These are phyloP conservation scores for Rhorus exstirpatorius DNA, from an alignment of 2,888 invertebrate species.

Conservation along the genomic window DNA sequence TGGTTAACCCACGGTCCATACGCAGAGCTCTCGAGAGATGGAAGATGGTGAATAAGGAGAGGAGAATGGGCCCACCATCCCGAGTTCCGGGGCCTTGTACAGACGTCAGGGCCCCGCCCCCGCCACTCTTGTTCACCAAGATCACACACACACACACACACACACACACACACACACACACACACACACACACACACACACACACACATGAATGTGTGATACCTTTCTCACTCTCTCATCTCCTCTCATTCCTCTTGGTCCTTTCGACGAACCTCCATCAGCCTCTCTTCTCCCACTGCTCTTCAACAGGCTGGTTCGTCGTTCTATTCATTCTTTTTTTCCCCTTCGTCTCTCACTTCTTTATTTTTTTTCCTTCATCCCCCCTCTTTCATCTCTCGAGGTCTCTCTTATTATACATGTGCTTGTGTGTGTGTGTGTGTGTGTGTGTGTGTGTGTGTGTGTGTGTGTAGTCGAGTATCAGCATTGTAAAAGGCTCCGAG, in stretches of 20 bases:
- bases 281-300: constrained; percentile 72
- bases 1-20: constrained; percentile 76
- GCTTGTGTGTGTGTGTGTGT: no score
- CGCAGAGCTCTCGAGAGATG: constrained; percentile 75
- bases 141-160: constrained; percentile 34
- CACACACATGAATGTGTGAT: constrained; percentile 70
- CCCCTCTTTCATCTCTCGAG: constrained; percentile 68
- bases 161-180: constrained; percentile 73
- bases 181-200: constrained; percentile 70
- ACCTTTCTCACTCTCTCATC: no score
- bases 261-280: constrained; percentile 75
- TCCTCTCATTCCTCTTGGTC: constrained; percentile 76
- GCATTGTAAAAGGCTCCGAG: constrained; percentile 25
- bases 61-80: constrained; percentile 80
- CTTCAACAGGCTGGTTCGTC: constrained; percentile 63
- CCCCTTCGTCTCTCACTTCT: constrained; percentile 63
- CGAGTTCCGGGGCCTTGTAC: constrained; percentile 82
- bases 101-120: constrained; percentile 82
- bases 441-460: neutral
- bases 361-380: constrained; percentile 59
- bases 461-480: neutral
- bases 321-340: constrained; percentile 74
- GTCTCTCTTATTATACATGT: neutral
- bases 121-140: constrained; percentile 78
- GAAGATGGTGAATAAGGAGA: constrained; percentile 83